Evolutionary conservation across 2,113 vertebrate species (phyloP).

Genomic region (Hemiprocne comata): DNA sequence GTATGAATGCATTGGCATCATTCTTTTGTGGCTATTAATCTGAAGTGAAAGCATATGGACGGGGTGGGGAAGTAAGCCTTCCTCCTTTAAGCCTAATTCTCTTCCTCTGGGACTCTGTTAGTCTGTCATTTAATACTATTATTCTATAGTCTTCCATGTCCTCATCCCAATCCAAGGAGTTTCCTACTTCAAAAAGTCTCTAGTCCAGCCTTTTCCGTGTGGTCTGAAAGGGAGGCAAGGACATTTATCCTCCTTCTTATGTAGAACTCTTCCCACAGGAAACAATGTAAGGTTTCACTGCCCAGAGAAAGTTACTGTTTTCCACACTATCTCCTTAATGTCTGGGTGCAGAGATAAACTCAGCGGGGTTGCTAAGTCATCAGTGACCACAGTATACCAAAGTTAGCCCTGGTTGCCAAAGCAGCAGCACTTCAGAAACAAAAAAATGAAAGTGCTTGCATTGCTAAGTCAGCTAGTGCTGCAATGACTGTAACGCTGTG

Average conservation of each 20-base stretch:
- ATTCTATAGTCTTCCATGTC: not conserved
- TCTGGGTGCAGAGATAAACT: not conserved
- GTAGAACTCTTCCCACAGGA: not conserved
- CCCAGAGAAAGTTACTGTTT: not conserved
- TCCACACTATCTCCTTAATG: not conserved
- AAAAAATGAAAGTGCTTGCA: not conserved
- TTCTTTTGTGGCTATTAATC: not conserved
- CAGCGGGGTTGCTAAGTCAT: not conserved
- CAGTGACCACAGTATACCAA: too few species aligned
- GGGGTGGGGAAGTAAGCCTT: not conserved
- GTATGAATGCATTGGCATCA: not conserved
- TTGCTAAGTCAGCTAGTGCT: not conserved
- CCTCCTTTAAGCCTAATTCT: not conserved
- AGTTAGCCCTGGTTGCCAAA: not conserved
- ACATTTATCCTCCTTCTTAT: not conserved
- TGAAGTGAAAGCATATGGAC: not conserved
- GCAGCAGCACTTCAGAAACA: not conserved
- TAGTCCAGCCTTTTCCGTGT: not conserved
- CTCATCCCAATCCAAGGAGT: not conserved
- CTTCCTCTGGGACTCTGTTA: not conserved
- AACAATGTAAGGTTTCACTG: not conserved
- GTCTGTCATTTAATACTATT: not conserved
- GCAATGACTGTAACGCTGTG: not conserved
- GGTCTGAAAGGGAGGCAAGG: not conserved
- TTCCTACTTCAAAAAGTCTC: not conserved